Percentiles rank a stretch among this genome's conserved stretches.
Conservation (phyloP, 1,140 invertebrate genomes). For the Bradysia coprophila region DNA sequence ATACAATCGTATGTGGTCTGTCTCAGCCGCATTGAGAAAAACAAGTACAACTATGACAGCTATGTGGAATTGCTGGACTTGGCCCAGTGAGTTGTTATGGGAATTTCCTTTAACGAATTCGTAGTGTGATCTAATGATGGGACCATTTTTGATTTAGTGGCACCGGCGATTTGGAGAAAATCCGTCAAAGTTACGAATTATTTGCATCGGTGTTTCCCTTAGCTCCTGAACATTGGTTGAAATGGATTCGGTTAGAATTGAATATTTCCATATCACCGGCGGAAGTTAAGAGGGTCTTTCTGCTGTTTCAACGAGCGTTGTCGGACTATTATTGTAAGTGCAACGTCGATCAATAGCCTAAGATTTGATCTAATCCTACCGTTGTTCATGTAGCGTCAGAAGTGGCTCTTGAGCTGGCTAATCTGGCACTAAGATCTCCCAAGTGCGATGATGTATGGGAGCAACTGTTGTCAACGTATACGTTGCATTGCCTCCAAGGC, state of each 20-base stretch:
- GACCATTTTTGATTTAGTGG: slow-evolving; percentile 7
- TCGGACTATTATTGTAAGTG: slow-evolving; percentile 9
- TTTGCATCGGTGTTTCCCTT: slow-evolving; percentile 8
- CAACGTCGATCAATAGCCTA: neutral
- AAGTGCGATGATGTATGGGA: slow-evolving; percentile 6
- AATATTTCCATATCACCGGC: slow-evolving; percentile 4
- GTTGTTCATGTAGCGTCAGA: slow-evolving; percentile 3
- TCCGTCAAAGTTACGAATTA: slow-evolving; percentile 6
- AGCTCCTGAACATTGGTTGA: slow-evolving; percentile 8
- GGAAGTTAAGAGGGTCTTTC: slow-evolving; percentile 6
- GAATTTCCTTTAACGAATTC: no score
- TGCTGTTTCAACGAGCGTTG: slow-evolving; percentile 7
- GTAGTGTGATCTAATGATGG: no score
- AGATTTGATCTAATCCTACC: neutral
- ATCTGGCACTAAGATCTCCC: slow-evolving; percentile 3
- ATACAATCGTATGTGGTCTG: no score
- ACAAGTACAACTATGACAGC: neutral
- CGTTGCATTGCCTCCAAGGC: slow-evolving; percentile 6
- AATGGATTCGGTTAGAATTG: slow-evolving; percentile 6
- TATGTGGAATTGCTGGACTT: neutral
- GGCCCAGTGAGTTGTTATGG: slow-evolving; percentile 1
- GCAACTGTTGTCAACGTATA: slow-evolving; percentile 8
- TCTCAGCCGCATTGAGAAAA: neutral
- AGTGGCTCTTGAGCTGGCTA: slow-evolving; percentile 6
- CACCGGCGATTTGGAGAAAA: slow-evolving; percentile 7